These are phyloP conservation scores for Cremastinae sp. DNA, from an alignment of 2,888 invertebrate genomes.

Conservation along the genomic window DNA sequence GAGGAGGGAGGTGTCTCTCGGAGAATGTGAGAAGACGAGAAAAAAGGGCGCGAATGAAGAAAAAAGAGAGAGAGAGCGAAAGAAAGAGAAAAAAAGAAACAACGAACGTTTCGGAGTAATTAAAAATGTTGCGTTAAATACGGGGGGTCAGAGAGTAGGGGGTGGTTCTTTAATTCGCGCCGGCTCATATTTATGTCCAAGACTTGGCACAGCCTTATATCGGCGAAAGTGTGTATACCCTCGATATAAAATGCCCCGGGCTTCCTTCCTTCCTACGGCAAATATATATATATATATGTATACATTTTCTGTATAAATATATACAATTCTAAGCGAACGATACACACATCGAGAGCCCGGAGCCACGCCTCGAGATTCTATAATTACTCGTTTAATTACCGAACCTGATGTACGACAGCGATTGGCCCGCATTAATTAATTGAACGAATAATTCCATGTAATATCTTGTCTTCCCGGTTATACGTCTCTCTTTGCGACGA, in stretches of 20 bases:
- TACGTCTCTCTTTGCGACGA: constrained; percentile 40
- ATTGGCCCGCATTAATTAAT: constrained; percentile 73
- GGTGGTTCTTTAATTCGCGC: constrained; percentile 69
- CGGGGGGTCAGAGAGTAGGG: constrained; percentile 61
- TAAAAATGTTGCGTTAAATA: constrained; percentile 69
- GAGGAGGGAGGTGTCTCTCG: constrained; percentile 58
- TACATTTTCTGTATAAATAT: constrained; percentile 43
- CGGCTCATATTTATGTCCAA: constrained; percentile 69
- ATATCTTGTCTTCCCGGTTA: constrained; percentile 45
- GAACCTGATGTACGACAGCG: constrained; percentile 74
- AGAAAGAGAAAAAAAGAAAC: constrained; percentile 50
- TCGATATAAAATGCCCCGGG: constrained; percentile 61
- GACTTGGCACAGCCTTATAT: constrained; percentile 42
- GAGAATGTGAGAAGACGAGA: constrained; percentile 58
- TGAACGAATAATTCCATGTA: constrained; percentile 64
- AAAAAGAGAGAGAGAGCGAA: constrained; percentile 64
- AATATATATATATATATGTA: constrained; percentile 25
- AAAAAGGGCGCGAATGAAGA: constrained; percentile 60
- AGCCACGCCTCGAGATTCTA: constrained; percentile 77
- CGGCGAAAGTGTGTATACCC: constrained; percentile 52
- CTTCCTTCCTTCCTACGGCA: constrained; percentile 55
- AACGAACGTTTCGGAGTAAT: constrained; percentile 68
- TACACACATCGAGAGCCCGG: constrained; percentile 54
- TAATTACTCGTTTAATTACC: constrained; percentile 79
- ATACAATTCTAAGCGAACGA: constrained; percentile 33